Conservation (phyloP, 2,888 invertebrate genomes). For the Geotrupes spiniger region DNA sequence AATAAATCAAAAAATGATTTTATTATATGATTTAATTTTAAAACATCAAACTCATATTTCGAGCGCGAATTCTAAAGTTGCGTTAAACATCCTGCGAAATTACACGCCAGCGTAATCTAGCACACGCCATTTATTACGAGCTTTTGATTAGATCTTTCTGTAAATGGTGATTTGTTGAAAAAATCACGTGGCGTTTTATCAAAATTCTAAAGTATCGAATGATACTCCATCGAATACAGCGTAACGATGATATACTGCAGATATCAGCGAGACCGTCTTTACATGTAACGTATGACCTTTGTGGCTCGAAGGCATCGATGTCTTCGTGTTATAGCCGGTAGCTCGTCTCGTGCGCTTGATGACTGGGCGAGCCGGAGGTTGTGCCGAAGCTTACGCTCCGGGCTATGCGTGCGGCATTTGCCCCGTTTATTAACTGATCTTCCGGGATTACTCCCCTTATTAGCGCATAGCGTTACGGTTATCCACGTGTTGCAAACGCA, state of each 20-base stretch:
- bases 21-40: no score
- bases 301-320: slow-evolving; percentile 12
- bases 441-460: slow-evolving; percentile 17
- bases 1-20: no score
- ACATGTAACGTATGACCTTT: slow-evolving; percentile 20
- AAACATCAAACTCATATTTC: no score
- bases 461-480: slow-evolving; percentile 4
- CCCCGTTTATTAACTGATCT: slow-evolving; percentile 30
- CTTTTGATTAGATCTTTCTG: no score
- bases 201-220: no score
- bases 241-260: slow-evolving; percentile 18
- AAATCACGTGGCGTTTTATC: no score
- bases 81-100: no score
- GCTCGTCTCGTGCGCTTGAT: slow-evolving; percentile 36
- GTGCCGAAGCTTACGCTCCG: slow-evolving; percentile 30
- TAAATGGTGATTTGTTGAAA: no score
- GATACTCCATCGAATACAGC: not conserved
- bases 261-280: slow-evolving; percentile 17
- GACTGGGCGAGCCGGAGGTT: slow-evolving; percentile 36
- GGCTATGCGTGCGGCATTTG: slow-evolving; percentile 41
- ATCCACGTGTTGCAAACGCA: not conserved
- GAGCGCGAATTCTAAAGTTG: no score
- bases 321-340: slow-evolving; percentile 33
- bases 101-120: no score
- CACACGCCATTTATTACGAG: no score